These are phyloP conservation scores for Balanococcus diminutus DNA, from an alignment of 2,888 invertebrate species.

Conservation along the genomic window DNA sequence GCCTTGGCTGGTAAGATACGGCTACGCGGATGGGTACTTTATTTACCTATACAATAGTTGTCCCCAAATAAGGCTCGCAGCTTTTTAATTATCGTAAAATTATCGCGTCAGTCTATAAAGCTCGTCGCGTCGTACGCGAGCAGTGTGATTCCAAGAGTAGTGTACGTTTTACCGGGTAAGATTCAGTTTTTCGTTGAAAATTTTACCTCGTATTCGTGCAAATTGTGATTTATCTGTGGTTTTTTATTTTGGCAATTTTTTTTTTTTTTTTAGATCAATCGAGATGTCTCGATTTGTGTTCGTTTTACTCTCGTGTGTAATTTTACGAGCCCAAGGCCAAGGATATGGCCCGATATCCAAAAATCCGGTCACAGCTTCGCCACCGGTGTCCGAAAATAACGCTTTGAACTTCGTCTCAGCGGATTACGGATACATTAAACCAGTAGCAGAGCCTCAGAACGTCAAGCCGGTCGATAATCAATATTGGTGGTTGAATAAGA, in stretches of 20 bases:
- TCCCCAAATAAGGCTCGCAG: slow-evolving; percentile 45
- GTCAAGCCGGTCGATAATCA: not conserved
- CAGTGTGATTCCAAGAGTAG: not conserved
- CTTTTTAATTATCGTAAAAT: slow-evolving; percentile 44
- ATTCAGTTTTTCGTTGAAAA: not conserved
- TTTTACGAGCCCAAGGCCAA: not conserved
- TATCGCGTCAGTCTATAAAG: not conserved
- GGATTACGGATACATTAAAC: not conserved
- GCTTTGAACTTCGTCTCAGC: not conserved
- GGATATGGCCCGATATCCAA: slow-evolving; percentile 23
- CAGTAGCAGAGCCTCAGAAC: not conserved
- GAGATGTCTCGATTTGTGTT: not conserved
- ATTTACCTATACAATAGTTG: slow-evolving; percentile 23
- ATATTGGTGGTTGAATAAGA: slow-evolving; percentile 38
- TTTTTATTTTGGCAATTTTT: not conserved
- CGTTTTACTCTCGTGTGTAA: not conserved
- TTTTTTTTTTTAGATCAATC: not conserved
- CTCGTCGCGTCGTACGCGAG: not conserved
- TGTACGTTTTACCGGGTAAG: not conserved
- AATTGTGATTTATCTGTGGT: not conserved
- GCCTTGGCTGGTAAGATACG: slow-evolving; percentile 23
- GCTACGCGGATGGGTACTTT: slow-evolving; percentile 25
- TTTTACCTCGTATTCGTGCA: too few species aligned
- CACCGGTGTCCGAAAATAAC: not conserved
- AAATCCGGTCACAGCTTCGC: not conserved